These are phyloP conservation scores for Clarias fuscus DNA, from an alignment of 2,797 vertebrate species.

Conservation along the genomic window DNA sequence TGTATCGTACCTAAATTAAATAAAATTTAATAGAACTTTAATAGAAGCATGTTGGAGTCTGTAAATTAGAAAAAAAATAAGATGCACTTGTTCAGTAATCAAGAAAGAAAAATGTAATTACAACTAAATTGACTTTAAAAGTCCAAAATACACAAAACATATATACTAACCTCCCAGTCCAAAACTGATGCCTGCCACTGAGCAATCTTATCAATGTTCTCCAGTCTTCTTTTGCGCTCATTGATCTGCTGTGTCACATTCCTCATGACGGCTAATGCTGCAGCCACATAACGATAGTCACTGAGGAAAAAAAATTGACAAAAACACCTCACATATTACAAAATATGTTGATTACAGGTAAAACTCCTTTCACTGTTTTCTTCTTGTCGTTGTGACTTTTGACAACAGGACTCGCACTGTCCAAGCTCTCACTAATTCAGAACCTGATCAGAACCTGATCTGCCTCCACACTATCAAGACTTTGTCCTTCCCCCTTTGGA, in stretches of 20 bases:
- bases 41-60: neutral
- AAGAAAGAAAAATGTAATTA: neutral
- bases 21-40: neutral
- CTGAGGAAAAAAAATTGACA: constrained; percentile 55
- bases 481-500: no score
- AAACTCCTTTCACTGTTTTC: no score
- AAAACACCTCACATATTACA: neutral
- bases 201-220: constrained; percentile 88
- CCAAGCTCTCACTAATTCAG: no score
- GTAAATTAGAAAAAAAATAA: neutral
- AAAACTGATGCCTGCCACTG: constrained; percentile 86
- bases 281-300: constrained; percentile 85
- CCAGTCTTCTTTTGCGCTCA: constrained; percentile 82
- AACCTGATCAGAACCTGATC: no score
- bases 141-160: neutral
- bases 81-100: neutral
- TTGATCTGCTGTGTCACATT: constrained; percentile 86
- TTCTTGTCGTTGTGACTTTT: no score
- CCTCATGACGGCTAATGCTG: constrained; percentile 85
- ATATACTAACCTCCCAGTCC: constrained; percentile 81
- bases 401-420: no score
- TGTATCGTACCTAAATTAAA: neutral
- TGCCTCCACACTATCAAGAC: no score
- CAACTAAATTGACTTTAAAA: neutral
- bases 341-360: neutral